Conservation (phyloP, 2,113 vertebrate species). For the Larimichthys polyactis region DNA sequence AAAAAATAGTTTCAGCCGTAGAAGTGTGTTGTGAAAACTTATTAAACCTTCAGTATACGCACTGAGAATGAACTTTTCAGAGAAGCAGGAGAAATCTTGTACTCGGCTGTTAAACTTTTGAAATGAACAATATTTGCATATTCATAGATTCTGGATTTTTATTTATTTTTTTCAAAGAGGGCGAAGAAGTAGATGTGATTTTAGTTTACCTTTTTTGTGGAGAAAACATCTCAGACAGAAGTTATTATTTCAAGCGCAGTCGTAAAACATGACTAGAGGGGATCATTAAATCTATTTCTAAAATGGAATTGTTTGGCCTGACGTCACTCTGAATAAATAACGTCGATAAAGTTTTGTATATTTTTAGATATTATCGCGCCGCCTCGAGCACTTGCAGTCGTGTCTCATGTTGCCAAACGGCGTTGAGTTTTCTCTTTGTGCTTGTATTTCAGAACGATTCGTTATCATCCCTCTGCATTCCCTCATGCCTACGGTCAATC, state of each 20-base stretch:
- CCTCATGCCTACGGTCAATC: slow-evolving; percentile 97
- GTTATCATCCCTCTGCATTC: slow-evolving; percentile 98
- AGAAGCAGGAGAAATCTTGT: neutral
- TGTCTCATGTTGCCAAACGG: neutral
- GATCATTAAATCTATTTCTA: neutral
- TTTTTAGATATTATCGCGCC: neutral
- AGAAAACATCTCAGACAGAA: neutral
- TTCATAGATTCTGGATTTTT: neutral
- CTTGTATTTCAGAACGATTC: slow-evolving; percentile 90
- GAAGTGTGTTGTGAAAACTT: neutral
- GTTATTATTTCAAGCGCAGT: neutral
- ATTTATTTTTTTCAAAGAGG: neutral
- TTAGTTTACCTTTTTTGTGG: neutral
- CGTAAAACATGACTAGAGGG: neutral
- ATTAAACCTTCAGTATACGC: neutral
- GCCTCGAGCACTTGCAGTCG: neutral
- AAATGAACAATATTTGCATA: neutral
- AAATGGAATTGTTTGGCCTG: neutral
- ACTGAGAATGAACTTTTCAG: neutral
- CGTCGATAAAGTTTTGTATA: neutral
- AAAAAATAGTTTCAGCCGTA: neutral
- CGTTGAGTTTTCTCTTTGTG: slow-evolving; percentile 38
- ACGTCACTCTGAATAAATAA: neutral
- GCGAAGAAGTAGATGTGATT: neutral
- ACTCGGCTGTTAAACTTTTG: neutral